Percentiles rank a stretch among this genome's conserved stretches.
phyloP scores from a whole-genome alignment of 2,113 vertebrate genomes.

The Rhinopomastus cyanomelas region DNA sequence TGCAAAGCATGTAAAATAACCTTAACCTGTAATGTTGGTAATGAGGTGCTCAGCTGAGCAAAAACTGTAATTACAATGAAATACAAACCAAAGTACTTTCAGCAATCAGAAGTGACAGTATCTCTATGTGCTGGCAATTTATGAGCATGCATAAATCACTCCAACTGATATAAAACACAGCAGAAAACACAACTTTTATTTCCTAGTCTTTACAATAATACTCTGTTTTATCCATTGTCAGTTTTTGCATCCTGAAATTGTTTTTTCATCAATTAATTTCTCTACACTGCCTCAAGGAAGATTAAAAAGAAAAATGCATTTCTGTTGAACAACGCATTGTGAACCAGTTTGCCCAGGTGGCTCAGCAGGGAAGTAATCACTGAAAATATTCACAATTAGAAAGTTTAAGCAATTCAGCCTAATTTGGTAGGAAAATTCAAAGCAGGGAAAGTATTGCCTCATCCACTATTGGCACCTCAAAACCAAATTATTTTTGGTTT shows the following conservation, averaged over 20 bases:
- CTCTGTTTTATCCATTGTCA: not conserved
- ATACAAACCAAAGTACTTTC: conserved; percentile 57
- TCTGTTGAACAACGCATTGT: not conserved
- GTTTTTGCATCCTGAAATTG: not conserved
- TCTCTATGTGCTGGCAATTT: conserved; percentile 43
- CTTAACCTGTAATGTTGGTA: conserved; percentile 54
- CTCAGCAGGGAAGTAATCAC: not conserved
- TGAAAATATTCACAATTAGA: not conserved
- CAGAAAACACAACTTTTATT: conserved; percentile 23
- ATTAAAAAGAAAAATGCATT: not conserved
- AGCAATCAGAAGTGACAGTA: conserved; percentile 52
- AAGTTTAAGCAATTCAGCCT: not conserved
- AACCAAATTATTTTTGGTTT: not conserved
- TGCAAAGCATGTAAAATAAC: conserved; percentile 41
- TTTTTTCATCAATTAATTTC: conserved; percentile 9
- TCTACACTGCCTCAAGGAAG: not conserved
- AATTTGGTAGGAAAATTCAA: not conserved
- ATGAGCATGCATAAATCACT: conserved; percentile 30
- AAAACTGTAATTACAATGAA: conserved; percentile 75
- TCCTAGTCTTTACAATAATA: conserved; percentile 11
- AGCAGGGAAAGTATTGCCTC: not conserved
- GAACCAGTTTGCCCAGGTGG: not conserved
- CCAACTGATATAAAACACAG: conserved; percentile 9
- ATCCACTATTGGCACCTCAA: not conserved
- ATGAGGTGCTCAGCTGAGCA: conserved; percentile 62